Base-by-base conservation (phyloP, 2,113 vertebrate genomes). In the Panthera leo region DNA sequence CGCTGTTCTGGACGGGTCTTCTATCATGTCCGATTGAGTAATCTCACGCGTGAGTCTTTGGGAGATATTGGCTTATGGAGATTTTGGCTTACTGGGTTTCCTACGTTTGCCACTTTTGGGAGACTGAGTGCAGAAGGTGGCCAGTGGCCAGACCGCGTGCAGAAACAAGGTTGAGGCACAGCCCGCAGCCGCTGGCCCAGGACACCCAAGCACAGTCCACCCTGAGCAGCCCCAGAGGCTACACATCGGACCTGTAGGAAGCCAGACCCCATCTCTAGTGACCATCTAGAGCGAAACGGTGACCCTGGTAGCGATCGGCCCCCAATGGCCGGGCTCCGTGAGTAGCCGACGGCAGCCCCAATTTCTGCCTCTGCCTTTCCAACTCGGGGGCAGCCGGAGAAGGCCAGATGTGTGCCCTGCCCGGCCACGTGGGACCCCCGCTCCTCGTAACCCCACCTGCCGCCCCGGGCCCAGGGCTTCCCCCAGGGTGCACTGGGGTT, bases 371-470 rank as follows among this genome's bases (percentile, higher is more conserved):
- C 45, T 36, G 5, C 6, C 12, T 8, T n/a, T 80, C 36, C 75
- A 21, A 3, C 0, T 58, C 12, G 36, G 36, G 75, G 15, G 48
- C 48, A 6, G 7, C 4, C 45, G 5, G 31, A 71, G 63, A 73
- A 55, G 58, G 84, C 48, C 27, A 7, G 10, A 2, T 19, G 4
- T 1, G 36, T 23, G 6, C 48, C 55, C 48, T n/a, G 4, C 3
- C 31, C 0, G 2, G 14, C n/a, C 23, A 8, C 34, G 1, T 0
- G 3, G 21, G 31, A 48, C 1, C 11, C 39, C 55, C 5, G 0
- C 2, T 61, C 15, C 16, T 10, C 0, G 3, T 7, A 2, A 42
- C 21, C 4, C 36, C 61, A 45, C 71, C 5, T 0, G 63, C 7
- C 5, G 19, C 19, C 13, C 75, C 48, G 7, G 19, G 8, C 1